Base-by-base conservation (phyloP, 2,797 vertebrate species). In the Zenarchopterus dispar region DNA sequence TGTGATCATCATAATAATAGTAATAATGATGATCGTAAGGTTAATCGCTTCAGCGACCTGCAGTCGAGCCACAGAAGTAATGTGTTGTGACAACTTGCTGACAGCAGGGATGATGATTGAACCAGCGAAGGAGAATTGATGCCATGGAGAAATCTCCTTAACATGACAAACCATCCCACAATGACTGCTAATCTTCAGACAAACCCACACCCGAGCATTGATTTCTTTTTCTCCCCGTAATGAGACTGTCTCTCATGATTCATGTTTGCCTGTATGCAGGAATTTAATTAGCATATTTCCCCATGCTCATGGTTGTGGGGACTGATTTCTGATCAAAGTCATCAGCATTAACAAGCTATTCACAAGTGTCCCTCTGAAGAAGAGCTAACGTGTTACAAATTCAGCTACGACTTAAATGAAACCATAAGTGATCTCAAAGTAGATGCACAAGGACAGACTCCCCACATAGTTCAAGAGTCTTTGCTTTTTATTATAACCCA, bases 181-280 rank as follows among this genome's bases (percentile, higher is more conserved):
- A 62, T 6, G 61, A 54, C 62, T 13, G 71, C 81, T 84, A 73
- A 91, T 88, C 87, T 85, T 84, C 44, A 52, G 66, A 73, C 77
- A 76, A 85, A 71, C 45, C 18, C 51, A 49, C 60, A 66, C 61
- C 79, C 59, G 42, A 80, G 75, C 81, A 91, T 90, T 61, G 85
- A 93, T 92, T 92, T 80, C 71, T 85, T 78, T 82, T 80, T 68
- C 80, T 78, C 41, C 49, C 47, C 72, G 73, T 92, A 90, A 92
- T 89, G 85, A 89, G 81, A 62, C 81, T 88, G 90, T 84, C 91
- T 86, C 75, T 73, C 69, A 69, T 83, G 85, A 92, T 88, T 90
- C 88, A 89, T 89, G 85, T 78, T 70, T 62, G 70, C 57, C 63
- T 55, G 56, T 64, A 73, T 65, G 75, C 57, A 59, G 67, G 78